phyloP scores from a whole-genome alignment of 2,113 vertebrate genomes.

The Saccopteryx bilineata region DNA sequence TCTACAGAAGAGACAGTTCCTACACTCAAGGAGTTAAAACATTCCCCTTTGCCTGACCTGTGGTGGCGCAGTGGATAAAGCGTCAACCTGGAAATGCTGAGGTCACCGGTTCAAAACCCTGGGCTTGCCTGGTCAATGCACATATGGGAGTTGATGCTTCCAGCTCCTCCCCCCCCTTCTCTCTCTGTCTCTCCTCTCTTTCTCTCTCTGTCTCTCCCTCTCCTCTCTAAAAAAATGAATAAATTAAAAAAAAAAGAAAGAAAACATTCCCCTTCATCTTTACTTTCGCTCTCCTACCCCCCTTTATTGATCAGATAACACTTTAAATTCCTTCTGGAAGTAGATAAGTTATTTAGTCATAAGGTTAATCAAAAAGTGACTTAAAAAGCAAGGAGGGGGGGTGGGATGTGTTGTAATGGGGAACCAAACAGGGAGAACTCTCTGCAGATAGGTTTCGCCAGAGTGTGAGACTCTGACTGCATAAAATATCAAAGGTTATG shows the following conservation, averaged over 20 bases:
- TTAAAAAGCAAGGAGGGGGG: slow-evolving; percentile 16
- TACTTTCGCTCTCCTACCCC: slow-evolving; percentile 26
- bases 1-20: not conserved
- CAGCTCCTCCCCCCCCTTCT: too few relatives aligned
- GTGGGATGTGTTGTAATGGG: not conserved
- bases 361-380: not conserved
- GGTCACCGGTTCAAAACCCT: too few relatives aligned
- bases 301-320: not conserved
- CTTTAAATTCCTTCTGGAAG: slow-evolving; percentile 39
- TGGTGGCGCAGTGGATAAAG: too few relatives aligned
- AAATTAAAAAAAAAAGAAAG: too few relatives aligned
- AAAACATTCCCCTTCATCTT: slow-evolving; percentile 36
- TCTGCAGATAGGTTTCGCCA: not conserved
- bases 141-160: too few relatives aligned
- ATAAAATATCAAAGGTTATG: slow-evolving; percentile 3
- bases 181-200: too few relatives aligned
- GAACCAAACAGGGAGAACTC: slow-evolving; percentile 35
- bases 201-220: too few relatives aligned
- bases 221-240: too few relatives aligned
- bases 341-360: slow-evolving; percentile 21
- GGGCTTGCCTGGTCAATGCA: too few relatives aligned
- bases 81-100: too few relatives aligned
- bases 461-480: not conserved
- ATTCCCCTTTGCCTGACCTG: not conserved
- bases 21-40: not conserved